Evolutionary conservation across 2,888 invertebrate species (phyloP).

Genomic region (Caradrina clavipalpis): DNA sequence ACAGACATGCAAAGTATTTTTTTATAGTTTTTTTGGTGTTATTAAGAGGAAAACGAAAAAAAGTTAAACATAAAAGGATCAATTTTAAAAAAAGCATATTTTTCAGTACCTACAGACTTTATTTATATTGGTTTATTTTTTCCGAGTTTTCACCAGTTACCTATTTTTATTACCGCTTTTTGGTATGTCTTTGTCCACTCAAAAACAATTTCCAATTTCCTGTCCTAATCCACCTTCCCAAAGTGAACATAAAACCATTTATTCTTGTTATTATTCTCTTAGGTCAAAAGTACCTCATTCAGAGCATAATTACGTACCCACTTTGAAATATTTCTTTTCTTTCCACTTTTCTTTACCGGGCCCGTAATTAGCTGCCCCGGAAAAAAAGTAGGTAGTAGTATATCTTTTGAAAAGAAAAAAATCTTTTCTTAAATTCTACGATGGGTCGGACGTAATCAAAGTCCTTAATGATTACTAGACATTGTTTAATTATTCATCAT

Average conservation of each 20-base stretch:
- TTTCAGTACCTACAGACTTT: no score
- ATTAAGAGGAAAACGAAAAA: no score
- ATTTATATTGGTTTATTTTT: no score
- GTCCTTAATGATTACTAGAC: conserved; percentile 66
- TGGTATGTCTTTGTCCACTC: neutral
- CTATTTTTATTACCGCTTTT: neutral
- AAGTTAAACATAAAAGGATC: no score
- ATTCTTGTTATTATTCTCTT: conserved; percentile 59
- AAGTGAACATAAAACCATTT: conserved; percentile 46
- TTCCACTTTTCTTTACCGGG: conserved; percentile 70
- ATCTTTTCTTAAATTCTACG: conserved; percentile 65
- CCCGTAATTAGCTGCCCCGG: conserved; percentile 62
- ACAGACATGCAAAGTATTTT: no score
- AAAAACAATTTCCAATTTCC: neutral
- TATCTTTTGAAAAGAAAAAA: conserved; percentile 62
- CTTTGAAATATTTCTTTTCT: conserved; percentile 74
- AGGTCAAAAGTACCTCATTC: conserved; percentile 67
- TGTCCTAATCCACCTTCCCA: neutral
- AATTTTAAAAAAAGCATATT: no score
- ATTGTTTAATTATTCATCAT: conserved; percentile 53
- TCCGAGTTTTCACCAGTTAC: neutral
- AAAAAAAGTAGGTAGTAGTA: conserved; percentile 51
- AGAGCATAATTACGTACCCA: conserved; percentile 71
- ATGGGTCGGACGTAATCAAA: conserved; percentile 50
- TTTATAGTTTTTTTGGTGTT: no score